Conservation (phyloP, 2,113 vertebrate genomes). For the Hydrochoerus hydrochaeris region DNA sequence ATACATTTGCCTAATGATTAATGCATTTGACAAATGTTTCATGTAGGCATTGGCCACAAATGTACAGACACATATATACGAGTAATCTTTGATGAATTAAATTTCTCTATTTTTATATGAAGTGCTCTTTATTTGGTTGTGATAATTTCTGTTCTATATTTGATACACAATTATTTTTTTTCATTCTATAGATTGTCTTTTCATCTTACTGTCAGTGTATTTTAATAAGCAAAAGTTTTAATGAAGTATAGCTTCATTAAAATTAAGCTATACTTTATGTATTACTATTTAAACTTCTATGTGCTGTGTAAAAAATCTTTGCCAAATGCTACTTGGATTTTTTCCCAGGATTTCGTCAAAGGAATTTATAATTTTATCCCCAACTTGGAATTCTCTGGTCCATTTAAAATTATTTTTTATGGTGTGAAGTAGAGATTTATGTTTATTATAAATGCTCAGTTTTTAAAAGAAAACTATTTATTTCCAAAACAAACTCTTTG, state of each 20-base stretch:
- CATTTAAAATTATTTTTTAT: not conserved
- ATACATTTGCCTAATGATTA: not conserved
- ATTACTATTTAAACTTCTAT: not conserved
- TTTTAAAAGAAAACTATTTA: not conserved
- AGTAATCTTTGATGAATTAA: not conserved
- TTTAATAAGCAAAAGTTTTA: not conserved
- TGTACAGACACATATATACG: not conserved
- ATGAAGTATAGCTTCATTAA: not conserved
- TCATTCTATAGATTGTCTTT: not conserved
- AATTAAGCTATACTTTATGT: not conserved
- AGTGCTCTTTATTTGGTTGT: not conserved
- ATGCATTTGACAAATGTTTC: not conserved
- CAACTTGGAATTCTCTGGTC: not conserved
- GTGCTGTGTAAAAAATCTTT: not conserved
- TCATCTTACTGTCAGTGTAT: not conserved
- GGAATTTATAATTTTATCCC: not conserved
- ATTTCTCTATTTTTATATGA: not conserved
- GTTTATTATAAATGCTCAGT: not conserved
- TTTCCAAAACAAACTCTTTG: not conserved
- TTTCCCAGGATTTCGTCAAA: not conserved
- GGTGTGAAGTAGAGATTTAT: not conserved
- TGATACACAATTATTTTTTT: not conserved
- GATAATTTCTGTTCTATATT: not conserved
- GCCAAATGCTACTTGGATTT: not conserved
- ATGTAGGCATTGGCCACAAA: too few species aligned